Evolutionary conservation across 2,888 invertebrate species (phyloP).

Genomic region (Drosophila cognata): DNA sequence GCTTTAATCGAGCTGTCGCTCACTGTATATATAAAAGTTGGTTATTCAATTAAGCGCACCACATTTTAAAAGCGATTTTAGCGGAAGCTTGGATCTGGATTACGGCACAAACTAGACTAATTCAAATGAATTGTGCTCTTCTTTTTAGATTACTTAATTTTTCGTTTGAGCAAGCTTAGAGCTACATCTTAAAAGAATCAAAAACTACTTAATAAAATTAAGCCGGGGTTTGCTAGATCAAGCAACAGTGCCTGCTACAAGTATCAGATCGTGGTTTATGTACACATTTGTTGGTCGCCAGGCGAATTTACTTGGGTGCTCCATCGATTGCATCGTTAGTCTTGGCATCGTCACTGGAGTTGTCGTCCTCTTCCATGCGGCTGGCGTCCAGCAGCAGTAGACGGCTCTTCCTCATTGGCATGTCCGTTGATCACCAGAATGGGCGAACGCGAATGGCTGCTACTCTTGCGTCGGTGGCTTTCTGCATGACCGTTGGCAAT

Average conservation of each 20-base stretch:
- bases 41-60: conserved; percentile 15
- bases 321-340: conserved; percentile 22
- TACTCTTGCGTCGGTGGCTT: conserved; percentile 37
- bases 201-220: conserved; percentile 26
- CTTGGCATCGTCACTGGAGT: conserved; percentile 60
- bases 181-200: conserved; percentile 28
- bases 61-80: conserved; percentile 46
- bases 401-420: conserved; percentile 64
- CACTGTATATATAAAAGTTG: conserved; percentile 39
- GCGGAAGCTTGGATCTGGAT: conserved; percentile 28
- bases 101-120: conserved; percentile 14
- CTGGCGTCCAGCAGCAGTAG: conserved; percentile 50
- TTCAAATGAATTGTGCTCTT: conserved; percentile 22
- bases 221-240: conserved; percentile 21
- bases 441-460: conserved; percentile 73
- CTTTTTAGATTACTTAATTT: conserved; percentile 14
- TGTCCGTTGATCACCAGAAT: conserved; percentile 50
- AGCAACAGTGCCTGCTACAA: conserved; percentile 38
- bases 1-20: no score
- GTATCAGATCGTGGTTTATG: conserved; percentile 44
- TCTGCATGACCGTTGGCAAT: conserved; percentile 67
- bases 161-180: conserved; percentile 15
- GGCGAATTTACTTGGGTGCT: conserved; percentile 37
- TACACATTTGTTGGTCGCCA: conserved; percentile 31
- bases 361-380: conserved; percentile 72